These are phyloP conservation scores for Ameiurus melas DNA, from an alignment of 2,113 vertebrate species.

Conservation along the genomic window DNA sequence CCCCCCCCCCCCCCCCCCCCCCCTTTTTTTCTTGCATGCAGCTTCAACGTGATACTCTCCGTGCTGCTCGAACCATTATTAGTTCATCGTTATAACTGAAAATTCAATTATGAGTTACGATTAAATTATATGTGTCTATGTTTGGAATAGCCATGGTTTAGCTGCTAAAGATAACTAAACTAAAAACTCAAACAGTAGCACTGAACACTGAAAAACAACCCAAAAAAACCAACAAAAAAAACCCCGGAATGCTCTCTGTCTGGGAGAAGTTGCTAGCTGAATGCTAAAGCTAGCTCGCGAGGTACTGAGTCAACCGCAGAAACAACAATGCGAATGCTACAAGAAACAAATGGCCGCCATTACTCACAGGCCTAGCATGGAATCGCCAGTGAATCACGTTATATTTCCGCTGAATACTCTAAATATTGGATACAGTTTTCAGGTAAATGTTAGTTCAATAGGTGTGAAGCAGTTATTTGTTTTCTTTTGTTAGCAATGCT, in stretches of 20 bases:
- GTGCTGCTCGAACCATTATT: not conserved
- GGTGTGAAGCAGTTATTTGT: not conserved
- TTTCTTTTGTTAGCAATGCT: not conserved
- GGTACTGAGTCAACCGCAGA: not conserved
- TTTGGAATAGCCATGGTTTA: not conserved
- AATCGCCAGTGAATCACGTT: not conserved
- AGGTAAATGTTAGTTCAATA: not conserved
- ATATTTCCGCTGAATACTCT: not conserved
- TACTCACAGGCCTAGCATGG: not conserved
- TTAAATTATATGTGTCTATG: not conserved
- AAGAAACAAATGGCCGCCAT: not conserved
- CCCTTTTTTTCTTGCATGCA: no score
- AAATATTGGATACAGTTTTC: not conserved
- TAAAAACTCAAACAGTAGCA: no score
- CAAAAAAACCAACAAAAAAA: no score
- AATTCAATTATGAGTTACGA: not conserved
- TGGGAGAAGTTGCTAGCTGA: not conserved
- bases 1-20: no score
- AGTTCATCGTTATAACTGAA: not conserved
- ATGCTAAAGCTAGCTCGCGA: not conserved
- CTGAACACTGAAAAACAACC: not conserved
- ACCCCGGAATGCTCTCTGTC: not conserved
- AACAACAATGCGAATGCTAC: not conserved
- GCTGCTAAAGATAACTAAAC: not conserved
- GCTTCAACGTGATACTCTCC: not conserved